Conservation (phyloP, 2,888 invertebrate species). For the Acleris laterana region DNA sequence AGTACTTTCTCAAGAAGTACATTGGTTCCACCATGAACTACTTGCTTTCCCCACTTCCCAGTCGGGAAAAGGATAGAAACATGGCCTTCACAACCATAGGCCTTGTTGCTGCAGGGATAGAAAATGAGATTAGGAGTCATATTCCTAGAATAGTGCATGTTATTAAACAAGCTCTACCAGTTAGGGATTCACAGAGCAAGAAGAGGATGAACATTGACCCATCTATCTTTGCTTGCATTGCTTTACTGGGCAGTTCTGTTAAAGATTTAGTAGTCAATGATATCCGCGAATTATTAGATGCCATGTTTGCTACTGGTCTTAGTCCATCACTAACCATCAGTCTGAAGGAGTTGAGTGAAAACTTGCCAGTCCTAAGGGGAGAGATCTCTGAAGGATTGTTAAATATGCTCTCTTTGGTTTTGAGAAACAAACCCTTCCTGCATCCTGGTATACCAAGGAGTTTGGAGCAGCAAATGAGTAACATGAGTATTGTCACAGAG, state of each 20-base stretch:
- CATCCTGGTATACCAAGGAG: slow-evolving; percentile 92
- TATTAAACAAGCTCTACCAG: slow-evolving; percentile 90
- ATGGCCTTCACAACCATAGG: slow-evolving; percentile 96
- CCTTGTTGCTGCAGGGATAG: slow-evolving; percentile 94
- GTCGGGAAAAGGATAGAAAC: slow-evolving; percentile 93
- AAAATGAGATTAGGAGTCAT: slow-evolving; percentile 90
- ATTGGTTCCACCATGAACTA: slow-evolving; percentile 90
- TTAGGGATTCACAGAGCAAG: slow-evolving; percentile 90
- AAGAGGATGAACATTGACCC: slow-evolving; percentile 91
- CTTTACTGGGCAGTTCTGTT: slow-evolving; percentile 94
- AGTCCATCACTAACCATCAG: slow-evolving; percentile 96
- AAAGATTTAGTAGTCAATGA: slow-evolving; percentile 90
- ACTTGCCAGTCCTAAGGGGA: slow-evolving; percentile 93
- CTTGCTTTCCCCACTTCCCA: slow-evolving; percentile 89
- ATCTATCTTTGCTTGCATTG: slow-evolving; percentile 96
- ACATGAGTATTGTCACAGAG: slow-evolving; percentile 78
- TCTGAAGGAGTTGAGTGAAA: slow-evolving; percentile 93
- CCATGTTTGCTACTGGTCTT: slow-evolving; percentile 96
- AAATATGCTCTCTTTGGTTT: slow-evolving; percentile 94
- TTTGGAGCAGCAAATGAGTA: slow-evolving; percentile 78
- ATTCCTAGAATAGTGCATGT: slow-evolving; percentile 94
- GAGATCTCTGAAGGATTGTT: slow-evolving; percentile 97
- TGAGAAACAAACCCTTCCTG: slow-evolving; percentile 93
- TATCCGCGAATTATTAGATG: slow-evolving; percentile 93
- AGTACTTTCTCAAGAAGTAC: slow-evolving; percentile 90